phyloP scores from a whole-genome alignment of 2,113 vertebrate genomes.

The Ciconia maguari region DNA sequence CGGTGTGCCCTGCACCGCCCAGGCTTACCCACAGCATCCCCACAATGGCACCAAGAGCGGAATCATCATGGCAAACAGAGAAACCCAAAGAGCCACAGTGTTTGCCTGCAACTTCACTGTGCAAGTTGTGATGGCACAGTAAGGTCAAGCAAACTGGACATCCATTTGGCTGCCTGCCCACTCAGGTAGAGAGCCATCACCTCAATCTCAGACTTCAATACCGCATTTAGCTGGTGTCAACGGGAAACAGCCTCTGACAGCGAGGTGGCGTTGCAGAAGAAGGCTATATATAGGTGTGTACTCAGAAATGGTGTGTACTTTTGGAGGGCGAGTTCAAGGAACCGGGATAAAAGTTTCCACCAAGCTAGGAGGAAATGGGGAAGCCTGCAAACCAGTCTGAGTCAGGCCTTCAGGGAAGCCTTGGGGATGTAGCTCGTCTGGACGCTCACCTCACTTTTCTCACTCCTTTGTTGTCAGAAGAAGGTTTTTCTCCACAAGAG shows the following conservation, averaged over 20 bases:
- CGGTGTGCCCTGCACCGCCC: accelerated
- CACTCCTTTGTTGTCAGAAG: background rate
- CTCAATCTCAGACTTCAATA: background rate
- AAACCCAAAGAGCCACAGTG: slow-evolving; percentile 28
- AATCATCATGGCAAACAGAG: background rate
- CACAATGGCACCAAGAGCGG: background rate
- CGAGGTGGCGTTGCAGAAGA: background rate
- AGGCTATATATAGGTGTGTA: slow-evolving; percentile 48
- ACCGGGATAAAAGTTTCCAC: slow-evolving; percentile 44
- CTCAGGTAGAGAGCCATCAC: slow-evolving; percentile 7
- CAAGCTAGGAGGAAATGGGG: slow-evolving; percentile 29
- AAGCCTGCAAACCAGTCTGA: slow-evolving; percentile 35
- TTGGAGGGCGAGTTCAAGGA: slow-evolving; percentile 14
- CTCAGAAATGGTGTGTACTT: slow-evolving; percentile 51
- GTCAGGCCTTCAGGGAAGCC: slow-evolving; percentile 55
- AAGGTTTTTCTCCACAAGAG: background rate
- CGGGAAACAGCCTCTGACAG: slow-evolving; percentile 29
- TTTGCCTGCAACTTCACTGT: background rate
- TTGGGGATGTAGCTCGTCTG: background rate
- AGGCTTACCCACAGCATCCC: background rate
- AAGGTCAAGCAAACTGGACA: background rate
- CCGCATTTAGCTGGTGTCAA: slow-evolving; percentile 36
- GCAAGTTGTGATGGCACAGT: background rate
- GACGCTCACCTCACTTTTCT: background rate
- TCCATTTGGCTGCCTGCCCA: slow-evolving; percentile 7